Percentiles rank a stretch among this genome's conserved stretches.
Conservation (phyloP, 2,113 vertebrate genomes). For the Phylloscopus trochiloides region DNA sequence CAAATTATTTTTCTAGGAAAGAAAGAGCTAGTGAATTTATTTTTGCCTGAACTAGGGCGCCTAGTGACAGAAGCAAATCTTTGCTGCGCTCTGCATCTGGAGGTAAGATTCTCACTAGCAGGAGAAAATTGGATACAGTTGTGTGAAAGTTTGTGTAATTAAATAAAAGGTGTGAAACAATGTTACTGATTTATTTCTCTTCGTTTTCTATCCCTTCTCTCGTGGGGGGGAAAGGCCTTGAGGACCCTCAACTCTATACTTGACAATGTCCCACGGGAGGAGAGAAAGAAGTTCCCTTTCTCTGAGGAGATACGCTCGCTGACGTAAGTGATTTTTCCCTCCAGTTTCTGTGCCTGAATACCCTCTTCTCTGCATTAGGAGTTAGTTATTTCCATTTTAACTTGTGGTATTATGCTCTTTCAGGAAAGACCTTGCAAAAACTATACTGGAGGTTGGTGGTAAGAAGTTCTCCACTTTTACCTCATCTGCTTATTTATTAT, state of each 20-base stretch:
- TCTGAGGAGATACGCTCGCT: constrained; percentile 65
- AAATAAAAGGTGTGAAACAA: neutral
- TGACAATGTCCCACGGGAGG: constrained; percentile 65
- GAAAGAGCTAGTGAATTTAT: constrained; percentile 74
- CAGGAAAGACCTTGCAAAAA: constrained; percentile 80
- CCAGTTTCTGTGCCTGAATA: neutral
- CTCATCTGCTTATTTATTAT: neutral
- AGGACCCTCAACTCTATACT: constrained; percentile 85
- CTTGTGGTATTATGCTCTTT: constrained; percentile 4
- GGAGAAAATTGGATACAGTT: rapidly evolving
- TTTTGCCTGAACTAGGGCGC: constrained; percentile 78
- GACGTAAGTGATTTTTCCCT: constrained; percentile 68
- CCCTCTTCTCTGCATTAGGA: neutral
- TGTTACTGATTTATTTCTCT: neutral
- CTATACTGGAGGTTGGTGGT: constrained; percentile 80
- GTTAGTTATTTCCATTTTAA: neutral
- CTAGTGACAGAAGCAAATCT: constrained; percentile 70
- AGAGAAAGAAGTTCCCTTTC: constrained; percentile 71
- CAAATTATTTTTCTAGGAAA: constrained; percentile 62
- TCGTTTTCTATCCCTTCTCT: neutral
- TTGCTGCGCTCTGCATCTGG: constrained; percentile 68
- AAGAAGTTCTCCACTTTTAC: constrained; percentile 33
- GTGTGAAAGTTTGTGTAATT: neutral
- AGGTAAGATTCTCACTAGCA: constrained; percentile 74
- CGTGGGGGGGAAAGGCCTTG: constrained; percentile 73